A percentile compares a stretch with the other conserved stretches of the same genome.
Conservation (phyloP, 1,140 invertebrate species). For the Trachelipus rathkii region DNA sequence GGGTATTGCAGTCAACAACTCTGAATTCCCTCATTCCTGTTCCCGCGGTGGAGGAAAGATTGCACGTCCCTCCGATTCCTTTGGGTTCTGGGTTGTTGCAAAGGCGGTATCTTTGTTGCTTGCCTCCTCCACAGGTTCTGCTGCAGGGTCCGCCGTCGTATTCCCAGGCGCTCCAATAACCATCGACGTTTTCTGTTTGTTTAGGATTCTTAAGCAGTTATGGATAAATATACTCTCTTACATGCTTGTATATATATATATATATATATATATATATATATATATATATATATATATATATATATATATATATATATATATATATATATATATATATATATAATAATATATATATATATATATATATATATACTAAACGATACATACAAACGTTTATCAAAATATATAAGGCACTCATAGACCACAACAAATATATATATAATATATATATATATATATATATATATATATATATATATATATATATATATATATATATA, state of each 20-base stretch:
- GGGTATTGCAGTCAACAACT: not conserved
- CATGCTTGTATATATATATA: not conserved
- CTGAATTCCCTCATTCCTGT: no score
- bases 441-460: no score
- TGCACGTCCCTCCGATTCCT: conserved; percentile 47
- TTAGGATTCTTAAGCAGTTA: no score
- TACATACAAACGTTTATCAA: no score
- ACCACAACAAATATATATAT: no score
- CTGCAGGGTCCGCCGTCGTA: conserved; percentile 23
- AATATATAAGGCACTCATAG: no score
- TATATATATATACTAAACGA: no score
- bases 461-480: no score
- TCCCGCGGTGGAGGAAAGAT: no score
- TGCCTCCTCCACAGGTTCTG: conserved; percentile 47
- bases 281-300: conserved; percentile 16
- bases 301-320: not conserved
- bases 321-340: not conserved
- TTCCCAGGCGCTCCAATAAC: conserved; percentile 45
- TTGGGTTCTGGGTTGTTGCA: conserved; percentile 53
- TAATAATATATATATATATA: no score
- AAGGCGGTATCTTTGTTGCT: conserved; percentile 47
- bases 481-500: no score
- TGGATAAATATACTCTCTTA: no score
- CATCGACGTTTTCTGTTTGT: conserved; percentile 20
- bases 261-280: conserved; percentile 19